Base-by-base conservation (phyloP, 2,113 vertebrate species). In the Lampris megalopsis region DNA sequence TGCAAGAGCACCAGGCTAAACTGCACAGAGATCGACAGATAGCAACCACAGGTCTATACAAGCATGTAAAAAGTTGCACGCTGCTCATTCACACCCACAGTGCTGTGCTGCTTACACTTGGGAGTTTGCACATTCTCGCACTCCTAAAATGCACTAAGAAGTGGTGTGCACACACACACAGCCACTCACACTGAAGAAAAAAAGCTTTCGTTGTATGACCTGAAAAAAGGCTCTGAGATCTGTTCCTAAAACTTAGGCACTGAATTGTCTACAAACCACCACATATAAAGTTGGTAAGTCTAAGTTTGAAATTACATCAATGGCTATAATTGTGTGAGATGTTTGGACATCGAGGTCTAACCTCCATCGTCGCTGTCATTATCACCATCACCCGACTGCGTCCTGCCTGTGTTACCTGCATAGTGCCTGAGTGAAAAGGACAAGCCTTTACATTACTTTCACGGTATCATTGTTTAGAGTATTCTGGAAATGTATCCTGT, bases 81-180 rank as follows among this genome's bases (percentile, higher is more conserved):
- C 10, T 24, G n/a, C 49, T 64, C 50, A 47, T 57, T 80, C 53
- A 42, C 54, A 56, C 56, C n/a, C 9, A 37, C 37, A 5, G 47
- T 73, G 6, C 81, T 49, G 73, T 87, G 70, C 68, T 84, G 48
- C 75, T 61, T 65, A n/a, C 11, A 50, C 36, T 13, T 35, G 40
- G 8, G 24, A 67, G 63, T 88, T 74, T 67, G 81, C 73, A 84
- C 40, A 81, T 62, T 36, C 71, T 78, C 72, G 68, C 79, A 80
- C 79, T 81, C 68, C 59, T 36, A 38, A 61, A 56, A 60, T 0
- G 71, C 40, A 41, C n/a, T 53, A 48, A n/a, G 52, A 38, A 65
- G 56, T 68, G 11, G 63, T 35, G 9, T 13, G 40, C 35, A 66
- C 49, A 13, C 54, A 63, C 57, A 74, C 43, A 43, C 54, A 68